A percentile compares a stretch with the other conserved stretches of the same genome.
Evolutionary conservation across 2,888 invertebrate species (phyloP).

Genomic region (Smittia aterrima): DNA sequence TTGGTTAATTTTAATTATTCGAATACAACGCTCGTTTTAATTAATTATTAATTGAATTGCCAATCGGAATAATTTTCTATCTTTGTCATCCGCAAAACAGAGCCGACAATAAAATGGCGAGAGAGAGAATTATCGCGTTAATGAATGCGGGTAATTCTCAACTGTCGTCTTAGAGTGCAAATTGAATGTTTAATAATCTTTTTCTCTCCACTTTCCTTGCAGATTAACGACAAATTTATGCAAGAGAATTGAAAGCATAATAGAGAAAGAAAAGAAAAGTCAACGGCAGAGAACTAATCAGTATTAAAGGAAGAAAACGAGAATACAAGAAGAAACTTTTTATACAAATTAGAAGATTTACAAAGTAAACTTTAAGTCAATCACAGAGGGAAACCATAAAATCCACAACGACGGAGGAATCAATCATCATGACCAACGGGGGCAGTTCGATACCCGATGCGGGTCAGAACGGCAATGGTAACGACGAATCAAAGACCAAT

Average conservation of each 20-base stretch:
- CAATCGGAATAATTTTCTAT: too few relatives aligned
- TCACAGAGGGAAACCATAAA: background rate
- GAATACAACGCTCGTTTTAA: too few relatives aligned
- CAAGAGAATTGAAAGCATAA: background rate
- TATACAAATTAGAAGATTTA: conserved; percentile 35
- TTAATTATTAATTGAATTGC: too few relatives aligned
- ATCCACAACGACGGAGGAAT: background rate
- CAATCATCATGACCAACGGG: conserved; percentile 48
- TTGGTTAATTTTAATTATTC: too few relatives aligned
- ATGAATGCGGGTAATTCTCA: background rate
- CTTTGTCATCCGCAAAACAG: too few relatives aligned
- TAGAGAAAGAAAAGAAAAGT: background rate
- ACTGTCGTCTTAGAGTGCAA: background rate
- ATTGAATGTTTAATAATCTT: background rate
- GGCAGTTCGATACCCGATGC: conserved; percentile 58
- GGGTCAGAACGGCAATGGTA: conserved; percentile 68
- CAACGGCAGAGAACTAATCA: conserved; percentile 18
- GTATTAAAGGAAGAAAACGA: conserved; percentile 32
- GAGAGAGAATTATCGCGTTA: too few relatives aligned
- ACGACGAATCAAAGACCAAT: conserved; percentile 91
- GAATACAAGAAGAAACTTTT: conserved; percentile 10
- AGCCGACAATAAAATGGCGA: too few relatives aligned
- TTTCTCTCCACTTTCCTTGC: conserved; percentile 12
- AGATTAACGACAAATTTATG: conserved; percentile 32
- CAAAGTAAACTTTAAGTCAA: conserved; percentile 36